Percentiles rank a stretch among this genome's conserved stretches.
Conservation (phyloP, 2,888 invertebrate species). For the Hypomecis punctinalis region DNA sequence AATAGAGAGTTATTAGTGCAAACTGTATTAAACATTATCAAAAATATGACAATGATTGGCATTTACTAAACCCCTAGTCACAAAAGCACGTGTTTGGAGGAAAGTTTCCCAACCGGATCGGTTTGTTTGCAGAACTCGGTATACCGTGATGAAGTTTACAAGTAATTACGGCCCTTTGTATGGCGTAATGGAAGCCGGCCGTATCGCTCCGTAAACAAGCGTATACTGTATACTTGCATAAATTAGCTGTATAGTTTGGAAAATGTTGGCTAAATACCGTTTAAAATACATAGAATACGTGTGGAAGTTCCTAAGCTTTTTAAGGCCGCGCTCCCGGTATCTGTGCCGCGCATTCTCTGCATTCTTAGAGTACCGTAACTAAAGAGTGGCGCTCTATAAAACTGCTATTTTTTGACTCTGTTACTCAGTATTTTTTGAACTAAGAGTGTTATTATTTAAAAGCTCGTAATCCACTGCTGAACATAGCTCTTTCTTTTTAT, state of each 20-base stretch:
- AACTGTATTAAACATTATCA: too few relatives aligned
- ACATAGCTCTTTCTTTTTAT: too few relatives aligned
- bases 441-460: too few relatives aligned
- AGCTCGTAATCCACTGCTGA: too few relatives aligned
- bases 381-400: too few relatives aligned
- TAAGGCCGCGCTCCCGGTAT: too few relatives aligned
- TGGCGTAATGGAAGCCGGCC: constrained; percentile 35
- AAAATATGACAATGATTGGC: not conserved
- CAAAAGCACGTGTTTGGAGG: constrained; percentile 15
- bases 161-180: constrained; percentile 46
- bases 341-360: too few relatives aligned
- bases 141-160: constrained; percentile 37
- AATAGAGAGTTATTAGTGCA: too few relatives aligned
- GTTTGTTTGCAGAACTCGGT: constrained; percentile 25
- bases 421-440: too few relatives aligned
- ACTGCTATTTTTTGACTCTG: too few relatives aligned
- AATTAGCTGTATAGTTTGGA: constrained; percentile 2
- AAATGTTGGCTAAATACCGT: not conserved
- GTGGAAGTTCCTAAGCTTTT: not conserved
- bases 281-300: not conserved
- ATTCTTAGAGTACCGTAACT: too few relatives aligned
- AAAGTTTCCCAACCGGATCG: constrained; percentile 28
- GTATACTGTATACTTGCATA: constrained; percentile 5
- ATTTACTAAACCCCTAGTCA: not conserved
- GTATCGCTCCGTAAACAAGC: constrained; percentile 26